Evolutionary conservation across 2,113 vertebrate species (phyloP).

Genomic region (Carollia perspicillata): DNA sequence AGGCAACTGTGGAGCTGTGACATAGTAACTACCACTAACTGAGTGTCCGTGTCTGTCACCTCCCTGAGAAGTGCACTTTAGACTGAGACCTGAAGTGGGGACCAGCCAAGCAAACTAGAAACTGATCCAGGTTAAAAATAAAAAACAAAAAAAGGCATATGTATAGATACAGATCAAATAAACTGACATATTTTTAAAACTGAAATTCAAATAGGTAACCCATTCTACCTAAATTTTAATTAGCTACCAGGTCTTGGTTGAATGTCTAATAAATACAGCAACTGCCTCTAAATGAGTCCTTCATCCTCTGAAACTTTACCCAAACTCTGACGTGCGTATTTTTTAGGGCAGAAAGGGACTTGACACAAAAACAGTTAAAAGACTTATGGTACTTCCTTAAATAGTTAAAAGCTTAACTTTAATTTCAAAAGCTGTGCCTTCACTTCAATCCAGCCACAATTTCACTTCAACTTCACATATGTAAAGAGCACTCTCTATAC

Average conservation of each 20-base stretch:
- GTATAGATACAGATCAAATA: not conserved
- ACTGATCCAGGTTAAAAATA: not conserved
- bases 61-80: conserved; percentile 35
- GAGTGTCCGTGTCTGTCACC: not conserved
- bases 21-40: conserved; percentile 13
- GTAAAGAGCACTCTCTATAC: not conserved
- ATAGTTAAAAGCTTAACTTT: conserved; percentile 6
- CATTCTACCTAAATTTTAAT: conserved; percentile 51
- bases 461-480: conserved; percentile 13
- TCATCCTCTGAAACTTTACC: not conserved
- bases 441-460: not conserved
- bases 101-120: not conserved
- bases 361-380: conserved; percentile 26
- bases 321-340: not conserved
- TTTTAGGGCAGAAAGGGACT: not conserved
- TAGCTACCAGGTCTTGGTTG: conserved; percentile 10
- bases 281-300: not conserved
- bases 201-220: conserved; percentile 22
- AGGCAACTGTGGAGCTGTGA: not conserved
- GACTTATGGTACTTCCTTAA: not conserved
- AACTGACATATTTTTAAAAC: conserved; percentile 8
- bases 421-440: conserved; percentile 5
- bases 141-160: not conserved
- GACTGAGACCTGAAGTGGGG: not conserved
- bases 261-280: conserved; percentile 26